Evolutionary conservation across 2,888 invertebrate genomes (phyloP).

Genomic region (Protula sp.): DNA sequence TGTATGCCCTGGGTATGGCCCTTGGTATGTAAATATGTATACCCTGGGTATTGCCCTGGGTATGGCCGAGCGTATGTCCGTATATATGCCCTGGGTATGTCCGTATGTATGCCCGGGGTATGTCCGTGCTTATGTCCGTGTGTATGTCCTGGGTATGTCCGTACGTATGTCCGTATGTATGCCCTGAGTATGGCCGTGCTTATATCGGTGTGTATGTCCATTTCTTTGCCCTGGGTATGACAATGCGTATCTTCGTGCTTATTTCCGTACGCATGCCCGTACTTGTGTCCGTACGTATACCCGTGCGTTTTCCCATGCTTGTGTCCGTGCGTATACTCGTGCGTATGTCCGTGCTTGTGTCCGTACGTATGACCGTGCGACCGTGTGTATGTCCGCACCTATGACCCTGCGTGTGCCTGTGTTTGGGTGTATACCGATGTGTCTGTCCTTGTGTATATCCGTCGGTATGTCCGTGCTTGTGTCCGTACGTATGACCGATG

Average conservation of each 20-base stretch:
- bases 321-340: not conserved
- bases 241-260: slow-evolving; percentile 4
- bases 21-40: too few species aligned
- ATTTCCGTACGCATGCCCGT: slow-evolving; percentile 6
- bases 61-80: too few species aligned
- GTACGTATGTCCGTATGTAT: too few species aligned
- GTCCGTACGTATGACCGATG: slow-evolving; percentile 5
- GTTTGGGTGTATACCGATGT: not conserved
- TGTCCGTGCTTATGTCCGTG: too few species aligned
- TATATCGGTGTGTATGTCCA: not conserved
- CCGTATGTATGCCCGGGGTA: too few species aligned
- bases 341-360: not conserved
- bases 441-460: slow-evolving; percentile 5
- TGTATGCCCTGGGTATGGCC: too few species aligned
- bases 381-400: not conserved
- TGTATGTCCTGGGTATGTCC: too few species aligned
- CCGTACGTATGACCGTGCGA: not conserved
- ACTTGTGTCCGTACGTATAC: not conserved
- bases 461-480: slow-evolving; percentile 8
- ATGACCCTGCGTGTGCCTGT: not conserved
- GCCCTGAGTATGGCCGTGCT: too few species aligned
- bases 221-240: not conserved
- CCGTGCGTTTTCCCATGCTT: not conserved
- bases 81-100: too few species aligned
- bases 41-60: too few species aligned